Evolutionary conservation across 2,113 vertebrate species (phyloP), one percentile per base, ranked within the genome.

Genomic region (Prolemur simus): DNA sequence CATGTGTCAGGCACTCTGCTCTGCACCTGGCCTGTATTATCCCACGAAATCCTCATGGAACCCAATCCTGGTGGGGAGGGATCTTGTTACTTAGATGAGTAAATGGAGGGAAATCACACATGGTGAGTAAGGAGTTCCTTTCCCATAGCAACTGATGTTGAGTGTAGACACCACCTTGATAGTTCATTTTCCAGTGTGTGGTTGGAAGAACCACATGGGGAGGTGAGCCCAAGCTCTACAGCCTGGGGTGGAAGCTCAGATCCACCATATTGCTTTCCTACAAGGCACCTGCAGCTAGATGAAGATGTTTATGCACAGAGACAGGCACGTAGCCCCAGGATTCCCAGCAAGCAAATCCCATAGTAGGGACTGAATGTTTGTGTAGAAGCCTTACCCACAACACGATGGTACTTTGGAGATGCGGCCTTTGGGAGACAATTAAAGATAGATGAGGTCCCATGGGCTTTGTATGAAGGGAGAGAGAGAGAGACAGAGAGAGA

Each of bases 1-100:
- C 2, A 1, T 3, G 15, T 29, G 64, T 25, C 39, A 17, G 42
- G 8, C 25, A 1, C 4, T 12, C 64, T 25, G 12, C 52, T 9
- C 39, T 42, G 18, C 2, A 27, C 32, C 87, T 2, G 12, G 17
- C 8, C 18, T 2, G 52, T 27, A 37, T 18, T 15, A 27, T 18
- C 49, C n/a, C 83, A 47, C 47, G 42, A 68, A 90, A 66, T 9
- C 52, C 84, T 42, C 27, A 54, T 17, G 39, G 78, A 60, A 45
- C 71, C 39, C 83, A 17, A 3, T 34, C 54, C 25, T 21, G 69
- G 13, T 20, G 29, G 37, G 21, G 2, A 54, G 7, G 21, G 20
- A 29, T 7, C 29, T 73, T 23, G 34, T 14, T 25, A 39, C 25
- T 32, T 18, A 23, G n/a, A 25, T 29, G 58, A 88, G 56, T 74